phyloP scores from a whole-genome alignment of 1,140 invertebrate genomes.

The Caenorhabditis brenneri region DNA sequence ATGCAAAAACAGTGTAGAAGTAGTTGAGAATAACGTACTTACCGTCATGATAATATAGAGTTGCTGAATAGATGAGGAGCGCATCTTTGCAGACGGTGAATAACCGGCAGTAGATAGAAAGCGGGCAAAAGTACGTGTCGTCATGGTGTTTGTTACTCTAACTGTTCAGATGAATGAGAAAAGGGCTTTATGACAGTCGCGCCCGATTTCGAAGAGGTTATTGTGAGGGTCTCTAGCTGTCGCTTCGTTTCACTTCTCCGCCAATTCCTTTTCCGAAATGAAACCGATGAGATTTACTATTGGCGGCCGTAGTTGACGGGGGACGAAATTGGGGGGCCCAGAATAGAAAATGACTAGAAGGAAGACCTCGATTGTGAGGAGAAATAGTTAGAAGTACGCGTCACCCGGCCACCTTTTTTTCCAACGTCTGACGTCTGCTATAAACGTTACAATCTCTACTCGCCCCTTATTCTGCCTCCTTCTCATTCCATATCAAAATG shows the following conservation, averaged over 20 bases:
- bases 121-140: constrained; percentile 39
- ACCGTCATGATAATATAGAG: constrained; percentile 39
- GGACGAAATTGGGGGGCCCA: not conserved
- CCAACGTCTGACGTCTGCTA: constrained; percentile 31
- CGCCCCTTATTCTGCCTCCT: not conserved
- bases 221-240: constrained; percentile 15
- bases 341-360: constrained; percentile 21
- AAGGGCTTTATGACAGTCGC: not conserved
- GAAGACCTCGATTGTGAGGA: not conserved
- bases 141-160: constrained; percentile 36
- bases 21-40: constrained; percentile 12
- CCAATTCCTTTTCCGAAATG: constrained; percentile 35
- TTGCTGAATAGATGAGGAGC: constrained; percentile 31
- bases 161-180: not conserved
- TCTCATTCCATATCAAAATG: constrained; percentile 40
- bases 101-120: constrained; percentile 14
- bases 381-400: constrained; percentile 39
- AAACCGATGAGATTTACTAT: constrained; percentile 42
- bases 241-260: constrained; percentile 30
- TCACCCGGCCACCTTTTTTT: constrained; percentile 18
- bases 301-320: not conserved
- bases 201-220: constrained; percentile 22
- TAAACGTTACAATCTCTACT: constrained; percentile 33
- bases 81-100: constrained; percentile 32
- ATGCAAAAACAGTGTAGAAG: not conserved